Evolutionary conservation across 2,113 vertebrate species (phyloP).

Genomic region (Ageneiosus marmoratus): DNA sequence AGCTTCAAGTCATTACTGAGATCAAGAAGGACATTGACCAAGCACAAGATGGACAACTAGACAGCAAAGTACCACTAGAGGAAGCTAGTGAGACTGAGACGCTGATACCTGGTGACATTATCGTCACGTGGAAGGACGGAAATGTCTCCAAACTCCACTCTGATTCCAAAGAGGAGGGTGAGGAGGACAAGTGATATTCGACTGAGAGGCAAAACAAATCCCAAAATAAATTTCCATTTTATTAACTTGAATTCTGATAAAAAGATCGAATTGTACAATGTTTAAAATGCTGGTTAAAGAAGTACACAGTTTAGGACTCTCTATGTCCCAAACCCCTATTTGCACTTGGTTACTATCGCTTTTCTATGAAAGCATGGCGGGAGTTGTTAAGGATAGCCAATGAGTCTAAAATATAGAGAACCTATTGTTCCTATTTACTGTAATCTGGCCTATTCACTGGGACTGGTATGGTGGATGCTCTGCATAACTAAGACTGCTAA

Average conservation of each 20-base stretch:
- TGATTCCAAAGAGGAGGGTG: slow-evolving; percentile 25
- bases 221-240: not conserved
- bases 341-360: not conserved
- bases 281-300: not conserved
- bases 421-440: not conserved
- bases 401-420: not conserved
- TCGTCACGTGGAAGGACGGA: slow-evolving; percentile 77
- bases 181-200: not conserved
- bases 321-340: not conserved
- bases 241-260: not conserved
- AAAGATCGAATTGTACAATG: not conserved
- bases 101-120: slow-evolving; percentile 60
- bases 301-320: not conserved
- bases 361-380: not conserved
- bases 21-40: slow-evolving; percentile 29
- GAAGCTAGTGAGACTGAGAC: slow-evolving; percentile 39
- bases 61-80: not conserved
- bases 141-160: slow-evolving; percentile 68
- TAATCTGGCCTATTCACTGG: not conserved
- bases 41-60: slow-evolving; percentile 1
- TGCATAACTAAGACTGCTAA: not conserved
- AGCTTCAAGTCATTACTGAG: slow-evolving; percentile 1
- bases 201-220: not conserved
- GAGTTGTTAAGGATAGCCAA: not conserved
- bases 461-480: not conserved